Evolutionary conservation across 2,888 invertebrate species (phyloP).

Genomic region (Reticulitermes lucifugus): DNA sequence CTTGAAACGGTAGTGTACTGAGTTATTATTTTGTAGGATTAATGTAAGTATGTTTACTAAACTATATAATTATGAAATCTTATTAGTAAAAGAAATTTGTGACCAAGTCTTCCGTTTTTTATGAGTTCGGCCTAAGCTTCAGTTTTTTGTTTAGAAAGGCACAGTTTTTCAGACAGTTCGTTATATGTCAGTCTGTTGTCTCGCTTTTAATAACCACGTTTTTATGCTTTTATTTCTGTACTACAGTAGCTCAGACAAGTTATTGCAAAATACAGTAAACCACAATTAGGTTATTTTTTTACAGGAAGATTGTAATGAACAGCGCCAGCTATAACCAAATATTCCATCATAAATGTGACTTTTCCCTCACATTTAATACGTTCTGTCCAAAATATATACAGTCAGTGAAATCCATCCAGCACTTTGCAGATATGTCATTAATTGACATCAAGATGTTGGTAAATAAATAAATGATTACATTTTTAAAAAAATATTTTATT

Average conservation of each 20-base stretch:
- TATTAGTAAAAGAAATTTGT: background rate
- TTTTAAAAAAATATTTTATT: background rate
- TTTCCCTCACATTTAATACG: background rate
- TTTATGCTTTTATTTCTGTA: background rate
- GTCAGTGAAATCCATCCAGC: background rate
- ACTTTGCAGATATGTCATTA: background rate
- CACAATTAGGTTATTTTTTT: background rate
- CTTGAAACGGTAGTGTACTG: constrained; percentile 11
- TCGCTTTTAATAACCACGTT: background rate
- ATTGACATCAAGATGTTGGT: background rate
- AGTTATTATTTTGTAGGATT: constrained; percentile 27
- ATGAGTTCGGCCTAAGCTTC: constrained; percentile 4
- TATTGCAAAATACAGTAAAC: background rate
- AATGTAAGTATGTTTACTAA: constrained; percentile 25
- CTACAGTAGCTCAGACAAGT: background rate
- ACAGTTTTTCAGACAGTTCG: background rate
- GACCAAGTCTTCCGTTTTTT: constrained; percentile 1
- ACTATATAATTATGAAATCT: background rate
- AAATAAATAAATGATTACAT: background rate
- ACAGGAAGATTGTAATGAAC: background rate
- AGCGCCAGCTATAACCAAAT: background rate
- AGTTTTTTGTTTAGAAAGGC: background rate
- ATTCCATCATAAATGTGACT: background rate
- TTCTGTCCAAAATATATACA: background rate
- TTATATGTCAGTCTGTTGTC: background rate